Conservation (phyloP, 2,797 vertebrate genomes). For the Argentina silus region DNA sequence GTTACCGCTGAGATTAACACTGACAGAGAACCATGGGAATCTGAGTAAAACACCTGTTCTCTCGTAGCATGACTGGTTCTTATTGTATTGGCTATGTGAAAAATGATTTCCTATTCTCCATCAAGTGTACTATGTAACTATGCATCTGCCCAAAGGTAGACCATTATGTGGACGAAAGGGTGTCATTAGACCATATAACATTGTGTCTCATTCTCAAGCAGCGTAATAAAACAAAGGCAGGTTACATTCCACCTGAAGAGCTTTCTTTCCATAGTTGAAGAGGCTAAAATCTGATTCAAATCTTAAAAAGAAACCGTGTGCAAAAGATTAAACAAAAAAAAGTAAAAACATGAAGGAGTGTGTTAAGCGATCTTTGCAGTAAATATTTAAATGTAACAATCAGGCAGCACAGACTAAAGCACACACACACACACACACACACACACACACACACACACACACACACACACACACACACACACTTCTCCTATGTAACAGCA, state of each 20-base stretch:
- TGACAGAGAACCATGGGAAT: too few species aligned
- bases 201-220: neutral
- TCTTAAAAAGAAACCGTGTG: neutral
- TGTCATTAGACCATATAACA: too few species aligned
- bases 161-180: too few species aligned
- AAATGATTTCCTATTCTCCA: too few species aligned
- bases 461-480: neutral
- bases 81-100: too few species aligned
- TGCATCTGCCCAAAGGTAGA: neutral
- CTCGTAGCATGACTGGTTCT: too few species aligned
- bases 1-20: too few species aligned
- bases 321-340: slow-evolving; percentile 3
- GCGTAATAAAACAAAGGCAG: neutral
- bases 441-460: neutral
- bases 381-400: neutral
- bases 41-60: too few species aligned
- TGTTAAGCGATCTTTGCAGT: neutral
- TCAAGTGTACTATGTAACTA: neutral
- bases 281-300: neutral
- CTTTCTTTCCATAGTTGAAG: neutral
- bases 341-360: neutral
- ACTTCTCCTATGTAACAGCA: neutral
- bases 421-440: neutral
- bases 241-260: neutral
- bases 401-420: neutral